Percentiles rank a stretch among this genome's conserved stretches.
Evolutionary conservation across 35 echinoderm and acorn worm species (phyloP).

Genomic region (Ophiothrix spiculata): DNA sequence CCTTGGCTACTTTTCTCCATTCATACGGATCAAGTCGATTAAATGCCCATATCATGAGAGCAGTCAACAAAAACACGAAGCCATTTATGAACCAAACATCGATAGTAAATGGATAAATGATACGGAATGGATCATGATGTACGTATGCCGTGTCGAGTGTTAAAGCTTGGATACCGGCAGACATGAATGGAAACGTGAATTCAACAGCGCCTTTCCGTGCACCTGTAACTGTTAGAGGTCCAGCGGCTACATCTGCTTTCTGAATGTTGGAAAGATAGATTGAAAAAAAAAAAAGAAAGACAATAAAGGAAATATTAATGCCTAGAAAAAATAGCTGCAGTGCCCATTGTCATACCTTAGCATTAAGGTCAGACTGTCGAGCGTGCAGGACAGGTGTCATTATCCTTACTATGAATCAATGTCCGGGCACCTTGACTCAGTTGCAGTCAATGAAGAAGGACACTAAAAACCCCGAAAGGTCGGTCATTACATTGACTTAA

Average conservation of each 20-base stretch:
- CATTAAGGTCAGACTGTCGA: not conserved
- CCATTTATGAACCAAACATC: constrained; percentile 36
- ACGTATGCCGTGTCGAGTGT: constrained; percentile 21
- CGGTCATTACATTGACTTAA: too few relatives aligned
- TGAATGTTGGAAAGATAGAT: not conserved
- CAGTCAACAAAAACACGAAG: constrained; percentile 28
- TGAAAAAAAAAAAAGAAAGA: not conserved
- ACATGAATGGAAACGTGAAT: constrained; percentile 49
- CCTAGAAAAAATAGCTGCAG: not conserved
- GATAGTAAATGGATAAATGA: constrained; percentile 32
- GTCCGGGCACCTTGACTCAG: not conserved
- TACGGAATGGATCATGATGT: constrained; percentile 15
- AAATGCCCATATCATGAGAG: constrained; percentile 1
- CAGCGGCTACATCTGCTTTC: constrained; percentile 55
- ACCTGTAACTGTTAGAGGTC: constrained; percentile 17
- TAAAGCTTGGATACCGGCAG: constrained; percentile 23
- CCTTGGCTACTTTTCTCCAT: constrained; percentile 8
- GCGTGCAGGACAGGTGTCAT: not conserved
- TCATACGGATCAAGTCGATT: constrained; percentile 46
- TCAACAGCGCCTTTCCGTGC: constrained; percentile 12
- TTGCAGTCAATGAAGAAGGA: too few relatives aligned
- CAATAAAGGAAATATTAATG: not conserved
- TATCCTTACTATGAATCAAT: not conserved
- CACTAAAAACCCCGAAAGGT: too few relatives aligned
- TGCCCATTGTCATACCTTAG: not conserved